Base-by-base conservation (phyloP, 1,140 invertebrate species). In the Diuraphis noxia region DNA sequence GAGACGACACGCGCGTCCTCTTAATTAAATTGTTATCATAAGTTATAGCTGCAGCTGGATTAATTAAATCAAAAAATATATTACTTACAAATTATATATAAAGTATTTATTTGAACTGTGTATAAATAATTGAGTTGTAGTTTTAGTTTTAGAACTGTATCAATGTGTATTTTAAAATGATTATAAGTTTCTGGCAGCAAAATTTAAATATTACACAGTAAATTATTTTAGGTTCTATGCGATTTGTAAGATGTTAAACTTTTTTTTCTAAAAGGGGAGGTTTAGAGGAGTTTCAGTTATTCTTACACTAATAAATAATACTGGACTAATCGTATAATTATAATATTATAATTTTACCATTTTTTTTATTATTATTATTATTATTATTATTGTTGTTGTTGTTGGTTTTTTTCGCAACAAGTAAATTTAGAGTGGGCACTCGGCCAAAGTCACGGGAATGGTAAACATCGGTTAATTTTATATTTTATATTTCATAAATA, bases 361-460 rank as follows among this genome's bases (percentile, higher is more conserved):
- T 25, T 23, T 81, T 81, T 81, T 40, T 25, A n/a, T 43, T 84
- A 84, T 84, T 81, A 25, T 38, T 38, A 38, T 81, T 40, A n/a
- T 43, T 84, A 84, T 84, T 81, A 25, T 38, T 38, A 38, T 81
- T 40, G 40, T 17, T 77, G 4, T 77, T 77, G 17, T 63, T 63
- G 3, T 63, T 63, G 17, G 23, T 81, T 81, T 81, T 79, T 81
- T 81, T 81, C 9, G 84, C 36, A 86, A 52, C 43, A 23, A 87
- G 85, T 87, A 87, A 87, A 56, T 87, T 87, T 87, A 87, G 85
- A 87, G 85, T 38, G n/a, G 85, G 85, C 85, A 87, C 23, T 56
- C 5, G 49, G 49, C 85, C 85, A 56, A 30, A 38, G 25, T 40
- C 30, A 38, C 85, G 36, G n/a, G 52, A 87, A 56, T 56, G 85